A percentile compares a stretch with the other conserved stretches of the same genome.
phyloP scores from a whole-genome alignment of 2,888 invertebrate genomes.

The Drosophila austrosaltans region DNA sequence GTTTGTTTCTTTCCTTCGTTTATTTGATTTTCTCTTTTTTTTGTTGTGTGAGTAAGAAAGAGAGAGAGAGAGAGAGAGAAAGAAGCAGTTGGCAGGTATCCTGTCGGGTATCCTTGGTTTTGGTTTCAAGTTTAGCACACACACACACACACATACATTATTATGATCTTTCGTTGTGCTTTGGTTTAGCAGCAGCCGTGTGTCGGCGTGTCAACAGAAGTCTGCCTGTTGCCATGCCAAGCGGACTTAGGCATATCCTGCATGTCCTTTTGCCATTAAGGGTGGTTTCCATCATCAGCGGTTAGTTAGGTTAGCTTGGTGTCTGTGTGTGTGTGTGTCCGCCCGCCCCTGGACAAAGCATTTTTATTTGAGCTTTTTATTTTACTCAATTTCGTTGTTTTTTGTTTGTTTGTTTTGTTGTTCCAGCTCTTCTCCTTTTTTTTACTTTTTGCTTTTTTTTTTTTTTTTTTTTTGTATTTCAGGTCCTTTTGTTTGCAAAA shows the following conservation, averaged over 20 bases:
- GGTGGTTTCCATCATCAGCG: slow-evolving; percentile 69
- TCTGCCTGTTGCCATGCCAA: slow-evolving; percentile 69
- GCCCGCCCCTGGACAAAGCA: slow-evolving; percentile 69
- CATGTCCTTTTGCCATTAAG: slow-evolving; percentile 75
- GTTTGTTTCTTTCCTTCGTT: slow-evolving; percentile 19
- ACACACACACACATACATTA: slow-evolving; percentile 47
- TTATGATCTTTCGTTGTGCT: slow-evolving; percentile 67
- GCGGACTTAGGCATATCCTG: slow-evolving; percentile 56
- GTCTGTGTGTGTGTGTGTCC: slow-evolving; percentile 30
- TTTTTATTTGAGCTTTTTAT: slow-evolving; percentile 78
- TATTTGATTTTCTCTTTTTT: not conserved
- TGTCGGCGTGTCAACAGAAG: slow-evolving; percentile 45
- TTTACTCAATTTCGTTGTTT: slow-evolving; percentile 57
- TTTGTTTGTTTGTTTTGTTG: slow-evolving; percentile 16
- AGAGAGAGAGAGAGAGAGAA: slow-evolving; percentile 1
- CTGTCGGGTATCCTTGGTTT: slow-evolving; percentile 71
- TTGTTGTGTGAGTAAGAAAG: not conserved
- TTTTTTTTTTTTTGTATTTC: slow-evolving; percentile 41
- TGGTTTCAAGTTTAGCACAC: slow-evolving; percentile 67
- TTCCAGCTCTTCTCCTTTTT: slow-evolving; percentile 3
- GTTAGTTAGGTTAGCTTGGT: slow-evolving; percentile 64
- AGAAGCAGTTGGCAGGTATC: slow-evolving; percentile 64
- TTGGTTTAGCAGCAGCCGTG: slow-evolving; percentile 56
- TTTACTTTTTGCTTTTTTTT: slow-evolving; percentile 35
- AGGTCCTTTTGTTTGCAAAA: slow-evolving; percentile 71